Conservation (phyloP, 1,140 invertebrate genomes). For the Babylonia areolata region DNA sequence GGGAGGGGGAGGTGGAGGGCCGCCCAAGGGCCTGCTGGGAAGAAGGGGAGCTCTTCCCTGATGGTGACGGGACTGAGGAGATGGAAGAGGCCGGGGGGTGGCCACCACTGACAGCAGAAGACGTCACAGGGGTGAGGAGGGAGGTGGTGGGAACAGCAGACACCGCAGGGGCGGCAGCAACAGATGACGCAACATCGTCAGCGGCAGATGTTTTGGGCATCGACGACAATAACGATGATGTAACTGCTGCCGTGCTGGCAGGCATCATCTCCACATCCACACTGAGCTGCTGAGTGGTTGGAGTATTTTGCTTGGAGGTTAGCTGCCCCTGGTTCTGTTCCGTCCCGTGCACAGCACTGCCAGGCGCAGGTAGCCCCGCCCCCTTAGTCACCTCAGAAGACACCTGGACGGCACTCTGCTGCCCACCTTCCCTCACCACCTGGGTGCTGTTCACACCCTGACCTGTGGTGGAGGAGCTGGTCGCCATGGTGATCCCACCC, state of each 20-base stretch:
- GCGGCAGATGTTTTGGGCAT: too few species aligned
- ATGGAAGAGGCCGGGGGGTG: too few species aligned
- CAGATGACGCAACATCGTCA: too few species aligned
- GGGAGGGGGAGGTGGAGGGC: not conserved
- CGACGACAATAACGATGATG: not conserved
- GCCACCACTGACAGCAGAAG: too few species aligned
- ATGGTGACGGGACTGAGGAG: not conserved
- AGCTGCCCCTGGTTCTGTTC: not conserved
- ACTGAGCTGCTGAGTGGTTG: not conserved
- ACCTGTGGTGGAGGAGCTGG: not conserved
- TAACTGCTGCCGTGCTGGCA: not conserved
- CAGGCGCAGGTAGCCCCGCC: not conserved
- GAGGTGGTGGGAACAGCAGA: too few species aligned
- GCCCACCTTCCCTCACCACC: too few species aligned
- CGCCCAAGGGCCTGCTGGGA: not conserved
- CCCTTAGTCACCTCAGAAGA: not conserved
- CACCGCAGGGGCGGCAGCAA: too few species aligned
- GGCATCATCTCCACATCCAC: not conserved
- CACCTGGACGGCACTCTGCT: not conserved
- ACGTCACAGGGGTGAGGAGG: too few species aligned
- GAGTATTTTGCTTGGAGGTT: not conserved
- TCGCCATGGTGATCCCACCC: not conserved
- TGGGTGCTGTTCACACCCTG: not conserved
- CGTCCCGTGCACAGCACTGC: not conserved
- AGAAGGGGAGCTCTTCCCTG: not conserved